Percentiles rank a stretch among this genome's conserved stretches.
These are phyloP conservation scores for Carassius carassius DNA, from an alignment of 2,113 vertebrate genomes.

Conservation along the genomic window DNA sequence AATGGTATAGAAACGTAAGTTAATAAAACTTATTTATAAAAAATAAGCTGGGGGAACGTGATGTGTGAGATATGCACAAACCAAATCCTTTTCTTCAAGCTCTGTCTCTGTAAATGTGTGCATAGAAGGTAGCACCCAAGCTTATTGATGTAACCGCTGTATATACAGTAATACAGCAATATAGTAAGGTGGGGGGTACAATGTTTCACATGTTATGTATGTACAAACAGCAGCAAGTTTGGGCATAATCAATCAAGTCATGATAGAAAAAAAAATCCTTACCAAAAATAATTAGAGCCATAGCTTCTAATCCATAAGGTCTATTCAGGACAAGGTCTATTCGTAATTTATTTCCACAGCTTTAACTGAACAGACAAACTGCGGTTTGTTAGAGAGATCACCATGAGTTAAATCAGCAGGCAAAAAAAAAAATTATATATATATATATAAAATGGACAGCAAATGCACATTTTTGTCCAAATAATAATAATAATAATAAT, in stretches of 20 bases:
- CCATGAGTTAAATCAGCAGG: conserved; percentile 63
- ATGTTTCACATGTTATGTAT: background rate
- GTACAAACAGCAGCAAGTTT: conserved; percentile 40
- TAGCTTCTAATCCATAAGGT: conserved; percentile 77
- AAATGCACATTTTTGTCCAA: conserved; percentile 72
- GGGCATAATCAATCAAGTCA: conserved; percentile 82
- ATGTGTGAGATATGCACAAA: too few relatives aligned
- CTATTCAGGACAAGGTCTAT: conserved; percentile 76
- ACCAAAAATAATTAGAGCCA: conserved; percentile 80
- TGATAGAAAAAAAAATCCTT: conserved; percentile 76
- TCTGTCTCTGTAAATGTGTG: background rate
- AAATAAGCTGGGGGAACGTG: too few relatives aligned
- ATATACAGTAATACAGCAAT: background rate
- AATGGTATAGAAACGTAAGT: too few relatives aligned
- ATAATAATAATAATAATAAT: background rate
- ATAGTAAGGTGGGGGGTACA: background rate
- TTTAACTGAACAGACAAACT: conserved; percentile 66
- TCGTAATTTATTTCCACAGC: conserved; percentile 78
- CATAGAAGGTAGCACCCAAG: background rate
- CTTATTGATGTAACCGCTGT: background rate
- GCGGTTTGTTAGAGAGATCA: conserved; percentile 66
- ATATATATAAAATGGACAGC: conserved; percentile 67
- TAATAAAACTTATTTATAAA: too few relatives aligned
- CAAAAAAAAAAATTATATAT: too few relatives aligned
- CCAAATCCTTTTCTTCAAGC: too few relatives aligned